phyloP scores from a whole-genome alignment of 2,113 vertebrate genomes.

The Thalassarche chlororhynchos region DNA sequence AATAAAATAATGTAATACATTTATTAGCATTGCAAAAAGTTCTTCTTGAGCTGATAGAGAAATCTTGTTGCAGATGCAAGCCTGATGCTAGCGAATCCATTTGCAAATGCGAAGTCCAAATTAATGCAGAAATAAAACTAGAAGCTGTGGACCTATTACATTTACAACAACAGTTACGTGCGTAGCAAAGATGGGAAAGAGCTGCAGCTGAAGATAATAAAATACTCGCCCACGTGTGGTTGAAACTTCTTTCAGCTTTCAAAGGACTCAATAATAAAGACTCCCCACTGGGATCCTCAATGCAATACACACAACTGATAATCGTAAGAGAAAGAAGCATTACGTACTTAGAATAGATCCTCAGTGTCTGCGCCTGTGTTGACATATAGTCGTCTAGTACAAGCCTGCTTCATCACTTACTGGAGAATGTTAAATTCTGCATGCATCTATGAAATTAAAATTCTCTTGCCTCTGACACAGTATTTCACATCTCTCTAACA shows the following conservation, averaged over 20 bases:
- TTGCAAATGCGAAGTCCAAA: not conserved
- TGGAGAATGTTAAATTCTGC: not conserved
- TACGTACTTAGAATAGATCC: not conserved
- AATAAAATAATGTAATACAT: not conserved
- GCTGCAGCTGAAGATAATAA: not conserved
- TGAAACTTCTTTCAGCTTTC: not conserved
- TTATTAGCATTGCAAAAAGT: not conserved
- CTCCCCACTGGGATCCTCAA: not conserved
- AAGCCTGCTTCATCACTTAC: not conserved
- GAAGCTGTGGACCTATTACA: not conserved
- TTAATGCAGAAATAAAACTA: not conserved
- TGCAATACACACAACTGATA: not conserved
- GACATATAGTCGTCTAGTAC: not conserved
- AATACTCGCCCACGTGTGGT: accelerated
- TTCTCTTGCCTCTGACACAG: not conserved
- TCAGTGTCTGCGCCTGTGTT: not conserved
- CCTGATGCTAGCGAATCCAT: not conserved
- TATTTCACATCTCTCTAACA: not conserved
- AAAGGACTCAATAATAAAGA: not conserved
- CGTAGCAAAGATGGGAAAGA: not conserved
- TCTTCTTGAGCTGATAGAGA: not conserved
- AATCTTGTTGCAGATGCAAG: not conserved
- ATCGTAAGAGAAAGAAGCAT: not conserved
- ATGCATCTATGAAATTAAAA: not conserved
- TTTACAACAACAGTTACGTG: not conserved